phyloP scores from a whole-genome alignment of 2,888 invertebrate genomes.

The Hypselothyrea guttata region DNA sequence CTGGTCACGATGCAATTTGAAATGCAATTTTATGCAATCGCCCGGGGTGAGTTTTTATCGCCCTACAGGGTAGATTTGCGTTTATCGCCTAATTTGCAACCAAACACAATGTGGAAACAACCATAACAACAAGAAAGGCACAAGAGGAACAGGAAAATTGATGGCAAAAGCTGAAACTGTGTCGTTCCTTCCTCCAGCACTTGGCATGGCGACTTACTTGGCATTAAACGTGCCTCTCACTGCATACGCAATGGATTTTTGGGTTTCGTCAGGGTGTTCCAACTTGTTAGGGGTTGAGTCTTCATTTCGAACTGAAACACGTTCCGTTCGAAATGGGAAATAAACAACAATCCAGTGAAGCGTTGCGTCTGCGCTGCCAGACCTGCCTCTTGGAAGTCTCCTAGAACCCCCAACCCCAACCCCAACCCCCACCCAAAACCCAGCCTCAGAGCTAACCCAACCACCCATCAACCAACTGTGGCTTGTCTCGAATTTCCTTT shows the following conservation, averaged over 20 bases:
- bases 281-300: conserved; percentile 25
- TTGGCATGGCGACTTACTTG: conserved; percentile 49
- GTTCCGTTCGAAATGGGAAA: conserved; percentile 60
- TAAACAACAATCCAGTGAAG: conserved; percentile 66
- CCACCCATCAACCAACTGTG: conserved; percentile 67
- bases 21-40: conserved; percentile 70
- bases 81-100: conserved; percentile 38
- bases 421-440: conserved; percentile 2
- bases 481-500: conserved; percentile 35
- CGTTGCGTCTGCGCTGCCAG: conserved; percentile 47
- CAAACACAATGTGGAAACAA: conserved; percentile 11
- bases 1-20: conserved; percentile 72
- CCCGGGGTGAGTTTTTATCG: conserved; percentile 44
- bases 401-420: conserved; percentile 3
- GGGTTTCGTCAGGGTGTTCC: conserved; percentile 26
- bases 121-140: background rate
- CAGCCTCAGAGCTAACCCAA: background rate
- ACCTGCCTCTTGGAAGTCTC: conserved; percentile 37
- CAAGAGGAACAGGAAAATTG: conserved; percentile 24
- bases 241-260: conserved; percentile 49
- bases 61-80: conserved; percentile 42
- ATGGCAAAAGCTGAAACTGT: conserved; percentile 50
- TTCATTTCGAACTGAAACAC: conserved; percentile 33
- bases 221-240: conserved; percentile 60
- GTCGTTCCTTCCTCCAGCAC: conserved; percentile 29